phyloP scores from a whole-genome alignment of 1,140 invertebrate genomes.

The Asobara japonica region DNA sequence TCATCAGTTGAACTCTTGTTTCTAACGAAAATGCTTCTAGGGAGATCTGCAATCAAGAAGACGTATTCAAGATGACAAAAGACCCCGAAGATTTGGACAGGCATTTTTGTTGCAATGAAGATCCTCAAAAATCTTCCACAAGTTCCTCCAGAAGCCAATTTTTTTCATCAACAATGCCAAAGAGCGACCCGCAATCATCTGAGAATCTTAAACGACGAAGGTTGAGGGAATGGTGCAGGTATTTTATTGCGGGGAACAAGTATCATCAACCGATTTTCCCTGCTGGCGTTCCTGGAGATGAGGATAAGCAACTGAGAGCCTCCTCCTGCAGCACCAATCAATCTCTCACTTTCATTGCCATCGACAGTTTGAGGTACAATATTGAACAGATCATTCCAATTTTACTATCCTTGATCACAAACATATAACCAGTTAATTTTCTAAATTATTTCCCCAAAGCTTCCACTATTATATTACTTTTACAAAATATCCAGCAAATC shows the following conservation, averaged over 20 bases:
- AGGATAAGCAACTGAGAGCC: slow-evolving; percentile 49
- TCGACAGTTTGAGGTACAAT: slow-evolving; percentile 76
- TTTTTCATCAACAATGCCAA: slow-evolving; percentile 57
- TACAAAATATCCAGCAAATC: no score
- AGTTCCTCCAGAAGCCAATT: background rate
- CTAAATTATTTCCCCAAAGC: no score
- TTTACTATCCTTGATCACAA: no score
- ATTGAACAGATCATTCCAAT: no score
- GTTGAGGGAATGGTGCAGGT: slow-evolving; percentile 53
- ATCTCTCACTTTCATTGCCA: slow-evolving; percentile 75
- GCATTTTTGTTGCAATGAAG: slow-evolving; percentile 20
- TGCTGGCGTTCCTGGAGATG: slow-evolving; percentile 29
- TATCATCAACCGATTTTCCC: slow-evolving; percentile 56
- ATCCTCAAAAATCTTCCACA: background rate
- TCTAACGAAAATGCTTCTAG: no score
- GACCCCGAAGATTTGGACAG: slow-evolving; percentile 8
- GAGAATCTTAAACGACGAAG: slow-evolving; percentile 40
- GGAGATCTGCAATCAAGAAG: slow-evolving; percentile 49
- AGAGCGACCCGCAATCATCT: slow-evolving; percentile 69
- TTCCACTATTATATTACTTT: no score
- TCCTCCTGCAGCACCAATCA: slow-evolving; percentile 72
- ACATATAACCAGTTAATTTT: no score
- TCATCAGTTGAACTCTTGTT: no score
- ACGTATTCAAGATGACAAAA: slow-evolving; percentile 49
- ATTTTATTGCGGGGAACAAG: slow-evolving; percentile 55